phyloP scores from a whole-genome alignment of 2,797 vertebrate species.

The Melanotaenia trifasciata region DNA sequence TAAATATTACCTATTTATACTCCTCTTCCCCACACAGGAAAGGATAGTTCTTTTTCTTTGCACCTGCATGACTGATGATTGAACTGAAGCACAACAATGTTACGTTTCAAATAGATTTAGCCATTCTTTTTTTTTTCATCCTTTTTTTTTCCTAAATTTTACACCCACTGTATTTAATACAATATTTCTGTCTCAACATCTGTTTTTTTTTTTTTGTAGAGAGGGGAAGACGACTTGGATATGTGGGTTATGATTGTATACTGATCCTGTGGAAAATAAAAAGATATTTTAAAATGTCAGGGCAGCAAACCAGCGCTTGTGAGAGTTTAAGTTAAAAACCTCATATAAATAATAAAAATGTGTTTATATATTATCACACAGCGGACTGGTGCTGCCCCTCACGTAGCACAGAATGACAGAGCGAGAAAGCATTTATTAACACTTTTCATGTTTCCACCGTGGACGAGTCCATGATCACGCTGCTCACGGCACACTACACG shows the following conservation, averaged over 20 bases:
- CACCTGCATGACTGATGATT: slow-evolving; percentile 83
- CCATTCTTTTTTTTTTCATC: slow-evolving; percentile 43
- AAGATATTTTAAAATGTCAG: slow-evolving; percentile 81
- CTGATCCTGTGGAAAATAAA: slow-evolving; percentile 78
- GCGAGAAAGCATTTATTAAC: slow-evolving; percentile 64
- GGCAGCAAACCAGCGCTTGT: slow-evolving; percentile 81
- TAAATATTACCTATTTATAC: slow-evolving; percentile 89
- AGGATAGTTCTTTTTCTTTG: slow-evolving; percentile 81
- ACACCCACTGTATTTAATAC: slow-evolving; percentile 79
- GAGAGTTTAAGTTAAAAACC: slow-evolving; percentile 87
- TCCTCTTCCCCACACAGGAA: slow-evolving; percentile 78
- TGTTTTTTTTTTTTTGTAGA: slow-evolving; percentile 67
- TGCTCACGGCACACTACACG: slow-evolving; percentile 70
- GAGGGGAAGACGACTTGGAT: slow-evolving; percentile 82
- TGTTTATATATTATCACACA: slow-evolving; percentile 85
- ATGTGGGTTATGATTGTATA: slow-evolving; percentile 81
- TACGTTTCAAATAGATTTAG: slow-evolving; percentile 82
- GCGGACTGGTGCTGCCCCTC: slow-evolving; percentile 76
- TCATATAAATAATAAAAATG: slow-evolving; percentile 90
- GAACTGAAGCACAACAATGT: slow-evolving; percentile 85
- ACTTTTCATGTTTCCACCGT: slow-evolving; percentile 69
- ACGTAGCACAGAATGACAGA: slow-evolving; percentile 74
- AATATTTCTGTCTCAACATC: slow-evolving; percentile 64
- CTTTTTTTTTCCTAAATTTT: slow-evolving; percentile 56
- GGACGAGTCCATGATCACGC: slow-evolving; percentile 66